A percentile compares a stretch with the other conserved stretches of the same genome.
Evolutionary conservation across 2,797 vertebrate genomes (phyloP).

Genomic region (Darevskia nairensis): DNA sequence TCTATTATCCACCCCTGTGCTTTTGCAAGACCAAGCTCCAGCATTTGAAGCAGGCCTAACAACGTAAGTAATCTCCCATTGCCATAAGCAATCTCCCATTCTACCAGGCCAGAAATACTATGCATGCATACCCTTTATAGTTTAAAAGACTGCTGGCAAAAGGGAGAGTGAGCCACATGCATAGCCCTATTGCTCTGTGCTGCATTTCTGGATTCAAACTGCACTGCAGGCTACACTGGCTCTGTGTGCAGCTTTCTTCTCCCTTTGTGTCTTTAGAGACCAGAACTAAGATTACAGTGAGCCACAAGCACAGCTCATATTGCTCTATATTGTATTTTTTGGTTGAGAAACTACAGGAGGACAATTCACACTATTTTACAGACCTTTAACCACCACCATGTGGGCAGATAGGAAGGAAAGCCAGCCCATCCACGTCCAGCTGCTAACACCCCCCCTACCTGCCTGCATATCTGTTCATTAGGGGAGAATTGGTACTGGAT

Average conservation of each 20-base stretch:
- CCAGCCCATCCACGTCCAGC: neutral
- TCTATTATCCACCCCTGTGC: neutral
- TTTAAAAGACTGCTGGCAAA: neutral
- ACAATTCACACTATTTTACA: neutral
- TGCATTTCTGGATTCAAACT: neutral
- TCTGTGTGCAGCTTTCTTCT: constrained; percentile 14
- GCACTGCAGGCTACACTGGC: neutral
- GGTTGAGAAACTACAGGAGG: neutral
- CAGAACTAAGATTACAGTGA: neutral
- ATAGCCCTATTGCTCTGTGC: neutral
- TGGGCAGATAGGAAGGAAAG: neutral
- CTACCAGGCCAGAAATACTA: neutral
- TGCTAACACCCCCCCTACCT: neutral
- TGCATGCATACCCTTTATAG: neutral
- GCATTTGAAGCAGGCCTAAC: neutral
- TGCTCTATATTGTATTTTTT: neutral
- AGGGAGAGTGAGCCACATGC: neutral
- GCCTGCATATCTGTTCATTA: neutral
- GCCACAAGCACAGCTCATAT: neutral
- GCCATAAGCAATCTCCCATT: neutral
- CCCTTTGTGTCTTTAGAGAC: neutral
- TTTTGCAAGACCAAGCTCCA: neutral
- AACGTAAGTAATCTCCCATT: neutral
- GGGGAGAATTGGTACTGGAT: neutral
- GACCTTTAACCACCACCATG: neutral